Percentiles rank a stretch among this genome's conserved stretches.
phyloP scores from a whole-genome alignment of 1,140 invertebrate species.

The Asbolus verrucosus region DNA sequence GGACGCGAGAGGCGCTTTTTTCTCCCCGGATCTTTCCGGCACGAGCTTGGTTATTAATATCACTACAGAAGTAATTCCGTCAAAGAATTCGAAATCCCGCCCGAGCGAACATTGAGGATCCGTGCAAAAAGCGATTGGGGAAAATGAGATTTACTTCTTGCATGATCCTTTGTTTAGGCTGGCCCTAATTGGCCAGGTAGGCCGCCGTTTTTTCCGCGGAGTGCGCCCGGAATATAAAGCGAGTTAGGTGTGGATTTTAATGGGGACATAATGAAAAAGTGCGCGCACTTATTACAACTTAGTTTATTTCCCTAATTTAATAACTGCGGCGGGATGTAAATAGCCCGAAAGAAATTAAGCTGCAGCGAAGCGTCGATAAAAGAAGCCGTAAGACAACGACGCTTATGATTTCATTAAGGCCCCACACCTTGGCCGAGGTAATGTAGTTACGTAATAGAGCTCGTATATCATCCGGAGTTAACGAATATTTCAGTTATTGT shows the following conservation, averaged over 20 bases:
- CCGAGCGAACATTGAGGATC: too few species aligned
- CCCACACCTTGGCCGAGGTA: conserved; percentile 16
- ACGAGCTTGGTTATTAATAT: conserved; percentile 4
- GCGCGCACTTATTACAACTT: conserved; percentile 37
- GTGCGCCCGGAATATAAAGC: conserved; percentile 18
- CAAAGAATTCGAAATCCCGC: conserved; percentile 23
- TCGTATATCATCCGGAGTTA: conserved; percentile 41
- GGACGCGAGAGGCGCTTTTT: background rate
- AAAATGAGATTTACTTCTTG: too few species aligned
- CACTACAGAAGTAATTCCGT: conserved; percentile 27
- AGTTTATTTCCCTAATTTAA: conserved; percentile 35
- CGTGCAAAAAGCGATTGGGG: too few species aligned
- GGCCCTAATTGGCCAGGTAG: conserved; percentile 32
- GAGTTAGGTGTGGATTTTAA: background rate
- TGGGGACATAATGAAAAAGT: conserved; percentile 27
- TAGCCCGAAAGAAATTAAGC: background rate
- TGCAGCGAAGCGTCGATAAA: conserved; percentile 12
- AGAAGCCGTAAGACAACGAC: conserved; percentile 23
- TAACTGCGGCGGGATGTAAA: conserved; percentile 26
- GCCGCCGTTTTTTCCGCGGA: conserved; percentile 21
- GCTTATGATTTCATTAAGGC: conserved; percentile 43
- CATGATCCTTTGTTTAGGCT: too few species aligned
- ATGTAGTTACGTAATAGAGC: conserved; percentile 34
- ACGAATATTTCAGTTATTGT: conserved; percentile 46
- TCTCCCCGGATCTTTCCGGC: background rate